Percentiles rank a stretch among this genome's conserved stretches.
phyloP scores from a whole-genome alignment of 2,797 vertebrate species.

The Serranus cabrilla region DNA sequence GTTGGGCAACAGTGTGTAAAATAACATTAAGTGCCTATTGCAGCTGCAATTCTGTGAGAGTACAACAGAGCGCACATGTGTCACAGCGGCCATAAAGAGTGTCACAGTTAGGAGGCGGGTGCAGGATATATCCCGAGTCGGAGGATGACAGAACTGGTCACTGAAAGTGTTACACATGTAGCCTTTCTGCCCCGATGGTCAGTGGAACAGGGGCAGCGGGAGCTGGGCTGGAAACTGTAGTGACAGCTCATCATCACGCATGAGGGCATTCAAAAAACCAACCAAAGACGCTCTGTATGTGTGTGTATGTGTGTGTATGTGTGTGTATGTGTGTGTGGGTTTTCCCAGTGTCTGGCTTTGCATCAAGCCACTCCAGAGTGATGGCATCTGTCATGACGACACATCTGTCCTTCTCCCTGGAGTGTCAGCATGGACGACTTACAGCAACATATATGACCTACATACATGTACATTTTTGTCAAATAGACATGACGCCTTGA shows the following conservation, averaged over 20 bases:
- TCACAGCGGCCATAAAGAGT: slow-evolving; percentile 10
- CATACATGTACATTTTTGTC: slow-evolving; percentile 32
- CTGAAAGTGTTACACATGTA: slow-evolving; percentile 26
- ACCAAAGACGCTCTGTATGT: slow-evolving; percentile 5
- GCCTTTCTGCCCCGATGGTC: slow-evolving; percentile 49
- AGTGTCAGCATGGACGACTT: too few relatives aligned
- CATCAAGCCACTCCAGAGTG: slow-evolving; percentile 45
- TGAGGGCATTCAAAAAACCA: slow-evolving; percentile 28
- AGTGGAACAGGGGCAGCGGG: slow-evolving; percentile 7
- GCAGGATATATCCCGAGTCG: slow-evolving; percentile 2
- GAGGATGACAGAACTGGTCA: slow-evolving; percentile 43
- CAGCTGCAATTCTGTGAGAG: slow-evolving; percentile 45
- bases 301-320: slow-evolving; percentile 21
- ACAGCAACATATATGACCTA: slow-evolving; percentile 71
- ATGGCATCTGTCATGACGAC: slow-evolving; percentile 64
- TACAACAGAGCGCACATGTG: slow-evolving; percentile 20
- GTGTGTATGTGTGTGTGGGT: too few relatives aligned
- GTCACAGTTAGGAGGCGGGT: slow-evolving; percentile 38
- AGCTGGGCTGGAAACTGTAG: slow-evolving; percentile 45
- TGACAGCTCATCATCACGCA: slow-evolving; percentile 63
- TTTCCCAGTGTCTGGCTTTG: slow-evolving; percentile 8
- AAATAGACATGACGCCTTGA: background rate
- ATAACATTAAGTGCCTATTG: slow-evolving; percentile 36
- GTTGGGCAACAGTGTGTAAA: slow-evolving; percentile 73
- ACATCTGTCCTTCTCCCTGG: slow-evolving; percentile 62